These are phyloP conservation scores for Periparus ater DNA, from an alignment of 2,797 vertebrate genomes.

Conservation along the genomic window DNA sequence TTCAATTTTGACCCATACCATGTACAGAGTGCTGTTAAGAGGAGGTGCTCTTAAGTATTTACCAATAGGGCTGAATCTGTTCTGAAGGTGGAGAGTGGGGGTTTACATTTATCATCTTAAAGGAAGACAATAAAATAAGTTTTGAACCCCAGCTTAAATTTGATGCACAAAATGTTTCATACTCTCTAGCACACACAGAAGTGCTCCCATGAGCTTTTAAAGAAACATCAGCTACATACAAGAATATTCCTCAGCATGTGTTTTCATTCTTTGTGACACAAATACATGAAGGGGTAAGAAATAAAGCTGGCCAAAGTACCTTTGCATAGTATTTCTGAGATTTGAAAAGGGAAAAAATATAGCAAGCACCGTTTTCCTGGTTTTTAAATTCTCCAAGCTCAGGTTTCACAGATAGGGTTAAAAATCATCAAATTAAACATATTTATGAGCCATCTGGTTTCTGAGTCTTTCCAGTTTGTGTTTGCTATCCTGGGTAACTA, in stretches of 20 bases:
- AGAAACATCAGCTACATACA: background rate
- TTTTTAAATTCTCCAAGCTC: background rate
- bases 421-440: slow-evolving; percentile 55
- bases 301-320: background rate
- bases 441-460: slow-evolving; percentile 67
- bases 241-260: background rate
- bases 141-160: background rate
- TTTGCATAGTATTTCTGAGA: background rate
- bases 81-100: background rate
- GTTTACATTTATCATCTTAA: background rate
- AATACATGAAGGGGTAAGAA: background rate
- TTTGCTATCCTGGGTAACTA: slow-evolving; percentile 58
- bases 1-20: background rate
- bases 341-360: background rate
- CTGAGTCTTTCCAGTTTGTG: slow-evolving; percentile 51
- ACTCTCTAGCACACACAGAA: background rate
- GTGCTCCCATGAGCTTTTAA: background rate
- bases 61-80: background rate
- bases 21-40: background rate
- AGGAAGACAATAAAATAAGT: background rate
- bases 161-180: background rate
- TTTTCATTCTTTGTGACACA: background rate
- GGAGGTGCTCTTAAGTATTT: background rate
- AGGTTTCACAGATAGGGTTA: slow-evolving; percentile 47
- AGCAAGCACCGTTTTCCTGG: background rate